Percentiles rank a stretch among this genome's conserved stretches.
These are phyloP conservation scores for Trinectes maculatus DNA, from an alignment of 2,113 vertebrate genomes.

Conservation along the genomic window DNA sequence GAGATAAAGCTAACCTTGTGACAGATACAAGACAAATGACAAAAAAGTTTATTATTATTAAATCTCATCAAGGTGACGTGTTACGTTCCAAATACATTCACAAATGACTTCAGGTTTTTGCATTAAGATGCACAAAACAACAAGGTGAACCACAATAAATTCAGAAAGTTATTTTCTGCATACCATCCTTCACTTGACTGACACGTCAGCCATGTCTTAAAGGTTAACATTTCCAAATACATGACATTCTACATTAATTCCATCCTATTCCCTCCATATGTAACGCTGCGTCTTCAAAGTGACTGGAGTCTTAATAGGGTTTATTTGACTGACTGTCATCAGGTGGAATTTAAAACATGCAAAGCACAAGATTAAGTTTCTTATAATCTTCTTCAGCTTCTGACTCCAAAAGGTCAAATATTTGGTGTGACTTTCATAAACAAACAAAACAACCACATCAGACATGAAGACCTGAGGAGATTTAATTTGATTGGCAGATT, in stretches of 20 bases:
- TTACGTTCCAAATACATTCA: not conserved
- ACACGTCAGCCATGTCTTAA: slow-evolving; percentile 22
- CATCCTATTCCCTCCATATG: not conserved
- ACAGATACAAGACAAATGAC: not conserved
- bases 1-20: not conserved
- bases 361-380: not conserved
- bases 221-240: slow-evolving; percentile 22
- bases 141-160: not conserved
- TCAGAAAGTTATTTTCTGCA: slow-evolving; percentile 12
- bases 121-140: not conserved
- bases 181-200: slow-evolving; percentile 6
- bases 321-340: not conserved
- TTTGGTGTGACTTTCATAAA: not conserved
- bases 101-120: not conserved
- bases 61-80: not conserved
- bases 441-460: slow-evolving; percentile 3
- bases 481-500: too few species aligned
- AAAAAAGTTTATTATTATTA: not conserved
- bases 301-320: not conserved
- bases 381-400: not conserved
- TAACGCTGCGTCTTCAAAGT: too few species aligned
- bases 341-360: not conserved
- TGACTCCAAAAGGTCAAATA: not conserved
- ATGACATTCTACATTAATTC: slow-evolving; percentile 24
- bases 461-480: too few species aligned